These are phyloP conservation scores for Mormyrus hasselquistii DNA, from an alignment of 2,797 vertebrate genomes.

Conservation along the genomic window DNA sequence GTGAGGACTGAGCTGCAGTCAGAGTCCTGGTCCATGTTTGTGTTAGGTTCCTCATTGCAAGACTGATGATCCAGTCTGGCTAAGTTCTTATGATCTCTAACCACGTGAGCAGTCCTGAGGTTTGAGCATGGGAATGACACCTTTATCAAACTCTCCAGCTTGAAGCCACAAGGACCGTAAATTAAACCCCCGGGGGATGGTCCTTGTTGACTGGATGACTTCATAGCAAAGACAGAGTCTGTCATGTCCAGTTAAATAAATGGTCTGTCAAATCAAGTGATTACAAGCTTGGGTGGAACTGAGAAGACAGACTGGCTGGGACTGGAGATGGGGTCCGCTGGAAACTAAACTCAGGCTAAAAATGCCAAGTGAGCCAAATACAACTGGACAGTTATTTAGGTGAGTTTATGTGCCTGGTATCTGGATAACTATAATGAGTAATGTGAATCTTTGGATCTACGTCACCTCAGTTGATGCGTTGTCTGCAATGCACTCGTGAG, in stretches of 20 bases:
- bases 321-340: neutral
- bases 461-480: neutral
- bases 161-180: neutral
- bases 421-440: neutral
- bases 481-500: neutral
- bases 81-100: neutral
- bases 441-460: neutral
- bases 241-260: neutral
- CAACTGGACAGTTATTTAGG: neutral
- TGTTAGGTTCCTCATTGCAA: neutral
- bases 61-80: too few species aligned
- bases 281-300: neutral
- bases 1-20: neutral
- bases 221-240: neutral
- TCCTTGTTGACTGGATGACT: neutral
- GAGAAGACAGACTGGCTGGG: neutral
- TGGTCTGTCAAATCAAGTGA: neutral
- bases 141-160: conserved; percentile 2
- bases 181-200: neutral
- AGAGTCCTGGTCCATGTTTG: neutral
- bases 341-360: neutral
- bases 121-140: neutral
- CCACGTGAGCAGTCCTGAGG: neutral
- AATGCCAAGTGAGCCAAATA: neutral
- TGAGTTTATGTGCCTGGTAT: neutral